Base-by-base conservation (phyloP, 2,888 invertebrate species). In the Pollenia angustigena region DNA sequence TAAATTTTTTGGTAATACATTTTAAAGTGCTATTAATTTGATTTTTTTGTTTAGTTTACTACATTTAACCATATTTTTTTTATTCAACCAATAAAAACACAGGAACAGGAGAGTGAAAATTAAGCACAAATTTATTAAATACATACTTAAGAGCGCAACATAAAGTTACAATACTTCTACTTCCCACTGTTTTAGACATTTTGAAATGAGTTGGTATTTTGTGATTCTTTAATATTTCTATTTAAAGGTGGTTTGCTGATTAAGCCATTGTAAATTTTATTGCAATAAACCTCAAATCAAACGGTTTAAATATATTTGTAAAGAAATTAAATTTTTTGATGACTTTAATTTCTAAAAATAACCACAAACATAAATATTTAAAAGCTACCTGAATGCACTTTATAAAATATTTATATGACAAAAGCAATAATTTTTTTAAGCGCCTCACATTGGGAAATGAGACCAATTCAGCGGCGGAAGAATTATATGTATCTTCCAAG, bases 231-330 rank as follows among this genome's bases (percentile, higher is more conserved):
- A 40, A 18, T 46, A 48, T 80, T 32, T 66, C 16, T n/a, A 32
- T 66, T 82, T 60, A 75, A 75, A 68, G 50, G 60, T 82, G 76
- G 52, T 82, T 82, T 60, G 74, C 75, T 62, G 76, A 68, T 58
- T 75, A 16, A 75, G 40, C 44, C 32, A 9, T 50, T 48, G 69
- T 82, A 68, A 40, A 75, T 68, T 75, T 50, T 46, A 23, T 32
- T 72, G 6, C n/a, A 66, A 54, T 32, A 44, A 16, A 44, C 42
- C 12, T 48, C 6, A 32, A 32, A 32, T 32, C 4, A 32, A 32
- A 32, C 32, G 32, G 32, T 32, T 32, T 32, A 32, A 32, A 6
- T 32, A 32, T 32, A 32, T 32, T 32, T 32, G 6, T 32, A 32
- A 6, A 6, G 32, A 32, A 32, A 32, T 32, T 32, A 32, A 32